Percentiles rank a stretch among this genome's conserved stretches.
phyloP scores from a whole-genome alignment of 2,888 invertebrate species.

The Aporophyla nigra region DNA sequence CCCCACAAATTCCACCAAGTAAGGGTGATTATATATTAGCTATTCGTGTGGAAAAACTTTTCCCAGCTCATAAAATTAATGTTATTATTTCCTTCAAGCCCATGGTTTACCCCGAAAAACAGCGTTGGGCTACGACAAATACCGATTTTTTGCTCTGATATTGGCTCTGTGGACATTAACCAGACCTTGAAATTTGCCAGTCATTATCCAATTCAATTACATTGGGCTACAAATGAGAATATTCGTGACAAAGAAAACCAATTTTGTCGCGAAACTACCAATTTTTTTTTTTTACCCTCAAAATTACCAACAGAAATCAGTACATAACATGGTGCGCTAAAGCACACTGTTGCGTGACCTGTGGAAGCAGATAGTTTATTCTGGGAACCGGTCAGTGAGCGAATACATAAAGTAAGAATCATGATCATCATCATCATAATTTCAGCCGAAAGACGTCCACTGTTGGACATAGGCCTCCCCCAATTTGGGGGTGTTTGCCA shows the following conservation, averaged over 20 bases:
- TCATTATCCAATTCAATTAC: constrained; percentile 15
- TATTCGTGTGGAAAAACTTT: neutral
- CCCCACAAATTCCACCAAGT: constrained; percentile 2
- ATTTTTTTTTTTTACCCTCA: constrained; percentile 18
- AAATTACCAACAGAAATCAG: neutral
- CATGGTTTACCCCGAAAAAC: constrained; percentile 3
- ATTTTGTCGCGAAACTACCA: constrained; percentile 25
- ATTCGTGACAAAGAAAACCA: constrained; percentile 39
- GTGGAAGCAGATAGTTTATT: neutral
- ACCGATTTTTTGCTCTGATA: neutral
- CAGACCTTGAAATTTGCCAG: constrained; percentile 2
- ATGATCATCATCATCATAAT: too few species aligned
- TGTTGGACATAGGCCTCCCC: too few species aligned
- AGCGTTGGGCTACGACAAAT: neutral
- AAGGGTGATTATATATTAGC: constrained; percentile 8
- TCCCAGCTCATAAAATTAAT: constrained; percentile 20
- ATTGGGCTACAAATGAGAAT: constrained; percentile 9
- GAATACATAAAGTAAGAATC: constrained; percentile 5
- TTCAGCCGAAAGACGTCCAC: too few species aligned
- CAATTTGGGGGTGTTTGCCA: too few species aligned
- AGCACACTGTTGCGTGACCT: neutral
- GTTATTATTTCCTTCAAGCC: neutral
- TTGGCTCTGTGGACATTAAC: neutral
- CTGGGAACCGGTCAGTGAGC: neutral
- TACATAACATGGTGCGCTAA: neutral